Conservation (phyloP, 1,140 invertebrate genomes). For the Nasonia longicornis region DNA sequence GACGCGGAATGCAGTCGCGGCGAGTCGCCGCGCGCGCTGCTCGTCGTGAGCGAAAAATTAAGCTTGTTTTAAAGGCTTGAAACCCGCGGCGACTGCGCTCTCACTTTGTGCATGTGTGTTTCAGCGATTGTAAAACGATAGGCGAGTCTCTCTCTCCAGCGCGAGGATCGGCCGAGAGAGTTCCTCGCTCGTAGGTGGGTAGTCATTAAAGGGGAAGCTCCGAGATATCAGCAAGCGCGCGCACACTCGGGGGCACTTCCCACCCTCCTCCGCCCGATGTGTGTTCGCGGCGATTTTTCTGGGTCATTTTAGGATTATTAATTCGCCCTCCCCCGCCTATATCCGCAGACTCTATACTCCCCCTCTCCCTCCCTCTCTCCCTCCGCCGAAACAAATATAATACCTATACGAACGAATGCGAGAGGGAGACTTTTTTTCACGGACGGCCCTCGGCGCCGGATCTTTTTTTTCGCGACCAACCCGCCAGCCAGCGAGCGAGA, state of each 20-base stretch:
- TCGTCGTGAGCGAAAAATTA: conserved; percentile 31
- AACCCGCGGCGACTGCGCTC: conserved; percentile 1
- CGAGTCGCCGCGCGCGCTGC: background rate
- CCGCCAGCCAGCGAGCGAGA: conserved; percentile 14
- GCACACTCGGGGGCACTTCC: conserved; percentile 3
- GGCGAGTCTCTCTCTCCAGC: background rate
- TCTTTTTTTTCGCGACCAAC: conserved; percentile 8
- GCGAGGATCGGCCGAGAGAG: background rate
- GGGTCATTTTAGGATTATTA: conserved; percentile 46
- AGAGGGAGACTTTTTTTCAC: background rate
- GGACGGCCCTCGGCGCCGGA: background rate
- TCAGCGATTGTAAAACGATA: conserved; percentile 31
- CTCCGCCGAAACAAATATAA: background rate
- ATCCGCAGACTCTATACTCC: background rate
- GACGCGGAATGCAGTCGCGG: conserved; percentile 38
- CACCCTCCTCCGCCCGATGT: background rate
- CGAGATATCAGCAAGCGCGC: background rate
- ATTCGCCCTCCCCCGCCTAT: conserved; percentile 20
- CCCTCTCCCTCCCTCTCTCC: background rate
- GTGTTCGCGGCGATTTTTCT: conserved; percentile 31
- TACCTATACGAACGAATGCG: background rate
- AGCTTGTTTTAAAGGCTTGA: conserved; percentile 22
- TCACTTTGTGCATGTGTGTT: background rate
- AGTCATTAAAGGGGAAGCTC: conserved; percentile 34
- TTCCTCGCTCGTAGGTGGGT: background rate